Percentiles rank a stretch among this genome's conserved stretches.
These are phyloP conservation scores for Aratinga solstitialis DNA, from an alignment of 2,797 vertebrate genomes.

Conservation along the genomic window DNA sequence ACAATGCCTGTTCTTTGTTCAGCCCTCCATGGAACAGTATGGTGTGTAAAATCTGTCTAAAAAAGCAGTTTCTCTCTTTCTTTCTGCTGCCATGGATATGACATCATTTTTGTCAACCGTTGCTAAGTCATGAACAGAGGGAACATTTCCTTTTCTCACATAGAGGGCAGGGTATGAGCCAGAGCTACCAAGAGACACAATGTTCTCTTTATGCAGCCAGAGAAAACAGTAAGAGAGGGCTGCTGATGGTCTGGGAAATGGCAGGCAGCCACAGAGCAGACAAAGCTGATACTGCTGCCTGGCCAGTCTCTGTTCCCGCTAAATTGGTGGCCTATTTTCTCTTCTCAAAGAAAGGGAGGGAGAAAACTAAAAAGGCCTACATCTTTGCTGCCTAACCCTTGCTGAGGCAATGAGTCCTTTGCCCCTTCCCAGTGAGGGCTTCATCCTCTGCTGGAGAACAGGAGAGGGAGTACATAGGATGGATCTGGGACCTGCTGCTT, in stretches of 20 bases:
- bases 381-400: not conserved
- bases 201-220: conserved; percentile 55
- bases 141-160: conserved; percentile 59
- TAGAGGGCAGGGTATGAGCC: conserved; percentile 31
- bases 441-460: not conserved
- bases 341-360: conserved; percentile 31
- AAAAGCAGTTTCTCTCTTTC: conserved; percentile 24
- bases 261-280: conserved; percentile 28
- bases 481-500: not conserved
- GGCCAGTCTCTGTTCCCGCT: conserved; percentile 5
- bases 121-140: conserved; percentile 49
- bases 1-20: conserved; percentile 8
- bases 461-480: not conserved
- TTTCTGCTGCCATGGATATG: conserved; percentile 71
- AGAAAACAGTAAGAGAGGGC: conserved; percentile 17
- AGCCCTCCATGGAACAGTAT: conserved; percentile 3
- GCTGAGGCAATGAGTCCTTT: not conserved
- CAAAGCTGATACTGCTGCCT: not conserved
- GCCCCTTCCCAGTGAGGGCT: not conserved
- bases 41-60: not conserved
- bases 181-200: conserved; percentile 42
- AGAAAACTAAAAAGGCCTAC: not conserved
- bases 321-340: conserved; percentile 50
- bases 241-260: conserved; percentile 53
- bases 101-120: conserved; percentile 65